These are phyloP conservation scores for Tetranychus piercei DNA, from an alignment of 2,888 invertebrate genomes.

Conservation along the genomic window DNA sequence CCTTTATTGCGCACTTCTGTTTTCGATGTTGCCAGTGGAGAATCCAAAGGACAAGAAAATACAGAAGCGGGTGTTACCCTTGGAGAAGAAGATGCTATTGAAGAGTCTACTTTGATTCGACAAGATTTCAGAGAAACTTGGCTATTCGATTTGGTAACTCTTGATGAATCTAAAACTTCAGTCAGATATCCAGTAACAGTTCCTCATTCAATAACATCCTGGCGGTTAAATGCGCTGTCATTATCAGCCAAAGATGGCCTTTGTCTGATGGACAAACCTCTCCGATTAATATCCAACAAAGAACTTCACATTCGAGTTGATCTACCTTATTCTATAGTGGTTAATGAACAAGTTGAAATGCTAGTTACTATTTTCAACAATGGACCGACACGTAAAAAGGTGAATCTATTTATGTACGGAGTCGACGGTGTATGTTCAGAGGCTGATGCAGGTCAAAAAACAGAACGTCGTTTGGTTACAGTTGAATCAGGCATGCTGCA, in stretches of 20 bases:
- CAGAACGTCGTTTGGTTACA: slow-evolving; percentile 22
- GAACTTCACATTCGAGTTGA: slow-evolving; percentile 26
- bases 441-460: slow-evolving; percentile 23
- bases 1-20: not conserved
- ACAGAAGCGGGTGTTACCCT: not conserved
- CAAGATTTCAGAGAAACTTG: slow-evolving; percentile 28
- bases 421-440: slow-evolving; percentile 26
- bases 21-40: not conserved
- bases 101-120: slow-evolving; percentile 21
- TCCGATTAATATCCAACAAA: slow-evolving; percentile 23
- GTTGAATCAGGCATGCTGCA: slow-evolving; percentile 21
- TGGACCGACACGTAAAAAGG: slow-evolving; percentile 17
- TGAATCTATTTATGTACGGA: slow-evolving; percentile 26
- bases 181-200: slow-evolving; percentile 19
- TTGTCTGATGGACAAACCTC: slow-evolving; percentile 24
- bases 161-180: slow-evolving; percentile 14
- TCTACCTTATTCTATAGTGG: slow-evolving; percentile 27
- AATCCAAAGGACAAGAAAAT: not conserved
- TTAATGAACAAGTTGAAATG: slow-evolving; percentile 27
- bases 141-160: slow-evolving; percentile 24
- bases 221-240: slow-evolving; percentile 25
- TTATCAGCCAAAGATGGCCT: slow-evolving; percentile 24
- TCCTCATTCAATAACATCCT: slow-evolving; percentile 28
- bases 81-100: slow-evolving; percentile 14
- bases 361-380: slow-evolving; percentile 27